Percentiles rank a stretch among this genome's conserved stretches.
Evolutionary conservation across 2,888 invertebrate genomes (phyloP).

Genomic region (Caprella mutica): DNA sequence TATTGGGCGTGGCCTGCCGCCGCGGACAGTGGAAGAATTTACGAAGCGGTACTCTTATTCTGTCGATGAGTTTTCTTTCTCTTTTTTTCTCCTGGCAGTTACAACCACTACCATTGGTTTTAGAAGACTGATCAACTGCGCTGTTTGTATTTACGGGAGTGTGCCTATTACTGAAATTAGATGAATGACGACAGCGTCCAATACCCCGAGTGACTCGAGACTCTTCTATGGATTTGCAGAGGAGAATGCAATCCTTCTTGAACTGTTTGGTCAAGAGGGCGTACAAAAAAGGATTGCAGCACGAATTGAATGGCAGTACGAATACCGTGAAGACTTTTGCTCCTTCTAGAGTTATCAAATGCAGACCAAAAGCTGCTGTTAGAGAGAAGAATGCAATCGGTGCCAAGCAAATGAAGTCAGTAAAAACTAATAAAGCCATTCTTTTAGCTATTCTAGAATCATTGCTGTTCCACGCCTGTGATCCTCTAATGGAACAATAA

Average conservation of each 20-base stretch:
- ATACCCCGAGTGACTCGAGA: conserved; percentile 77
- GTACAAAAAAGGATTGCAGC: conserved; percentile 95
- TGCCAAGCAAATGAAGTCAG: conserved; percentile 95
- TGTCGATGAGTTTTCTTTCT: not conserved
- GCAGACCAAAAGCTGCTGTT: conserved; percentile 82
- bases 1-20: not conserved
- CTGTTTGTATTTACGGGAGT: conserved; percentile 78
- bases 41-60: conserved; percentile 8
- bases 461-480: conserved; percentile 88
- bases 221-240: conserved; percentile 92
- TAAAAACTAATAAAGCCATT: conserved; percentile 92
- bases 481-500: conserved; percentile 93
- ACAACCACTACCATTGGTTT: conserved; percentile 14
- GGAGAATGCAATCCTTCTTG: conserved; percentile 89
- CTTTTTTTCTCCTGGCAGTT: conserved; percentile 13
- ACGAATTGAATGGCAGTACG: conserved; percentile 87
- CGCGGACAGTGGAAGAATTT: conserved; percentile 13
- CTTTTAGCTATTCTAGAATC: conserved; percentile 91
- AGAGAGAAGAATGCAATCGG: conserved; percentile 92
- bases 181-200: conserved; percentile 73
- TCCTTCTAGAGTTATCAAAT: conserved; percentile 81
- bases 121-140: conserved; percentile 61
- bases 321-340: conserved; percentile 84
- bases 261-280: conserved; percentile 96
- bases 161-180: conserved; percentile 75